These are phyloP conservation scores for Actinemys pallida DNA, from an alignment of 2,113 vertebrate genomes.

Conservation along the genomic window DNA sequence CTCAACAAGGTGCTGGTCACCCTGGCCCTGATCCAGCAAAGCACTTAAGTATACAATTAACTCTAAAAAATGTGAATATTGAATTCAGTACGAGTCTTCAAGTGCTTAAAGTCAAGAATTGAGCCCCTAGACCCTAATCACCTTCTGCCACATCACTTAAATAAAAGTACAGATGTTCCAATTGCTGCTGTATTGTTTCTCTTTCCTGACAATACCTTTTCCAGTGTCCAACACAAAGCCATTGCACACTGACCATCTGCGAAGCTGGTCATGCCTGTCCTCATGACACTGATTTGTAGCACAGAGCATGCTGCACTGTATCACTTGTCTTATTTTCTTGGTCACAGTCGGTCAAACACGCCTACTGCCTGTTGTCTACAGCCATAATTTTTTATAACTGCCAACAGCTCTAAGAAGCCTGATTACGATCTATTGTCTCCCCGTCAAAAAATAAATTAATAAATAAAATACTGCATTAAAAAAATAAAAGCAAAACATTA, in stretches of 20 bases:
- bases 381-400: not conserved
- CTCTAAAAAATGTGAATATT: rapidly evolving
- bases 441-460: slow-evolving; percentile 2
- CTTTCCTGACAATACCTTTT: not conserved
- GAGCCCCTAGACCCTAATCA: not conserved
- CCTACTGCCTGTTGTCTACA: slow-evolving; percentile 7
- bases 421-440: not conserved
- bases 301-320: not conserved
- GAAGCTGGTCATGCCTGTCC: not conserved
- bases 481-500: slow-evolving; percentile 1
- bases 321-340: slow-evolving; percentile 35
- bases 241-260: not conserved
- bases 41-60: rapidly evolving
- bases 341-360: slow-evolving; percentile 55
- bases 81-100: rapidly evolving
- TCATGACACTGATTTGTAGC: not conserved
- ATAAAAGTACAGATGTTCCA: not conserved
- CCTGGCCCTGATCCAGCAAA: not conserved
- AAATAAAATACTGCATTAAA: not conserved
- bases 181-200: rapidly evolving
- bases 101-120: not conserved
- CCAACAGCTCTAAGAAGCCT: not conserved
- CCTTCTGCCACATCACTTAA: not conserved
- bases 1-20: not conserved
- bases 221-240: not conserved